phyloP scores from a whole-genome alignment of 2,797 vertebrate species.

The Halcyon leucocephala region DNA sequence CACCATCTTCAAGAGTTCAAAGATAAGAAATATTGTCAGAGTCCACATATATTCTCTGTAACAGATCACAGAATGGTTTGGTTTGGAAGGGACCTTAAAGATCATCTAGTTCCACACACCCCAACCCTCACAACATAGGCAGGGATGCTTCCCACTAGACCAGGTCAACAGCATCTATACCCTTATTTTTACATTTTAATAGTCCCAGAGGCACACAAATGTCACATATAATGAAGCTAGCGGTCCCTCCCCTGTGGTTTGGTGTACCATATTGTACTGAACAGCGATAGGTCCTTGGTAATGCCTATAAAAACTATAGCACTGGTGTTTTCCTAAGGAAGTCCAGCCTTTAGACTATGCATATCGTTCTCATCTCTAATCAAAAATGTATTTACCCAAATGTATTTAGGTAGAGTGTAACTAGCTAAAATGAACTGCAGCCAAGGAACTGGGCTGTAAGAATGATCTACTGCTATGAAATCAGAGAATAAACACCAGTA shows the following conservation, averaged over 20 bases:
- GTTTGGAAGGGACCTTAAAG: no score
- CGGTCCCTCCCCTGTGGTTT: not conserved
- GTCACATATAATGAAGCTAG: not conserved
- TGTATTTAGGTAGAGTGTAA: not conserved
- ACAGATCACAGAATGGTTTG: not conserved
- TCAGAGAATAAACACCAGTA: not conserved
- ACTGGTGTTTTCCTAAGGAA: not conserved
- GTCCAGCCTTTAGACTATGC: not conserved
- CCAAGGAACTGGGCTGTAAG: not conserved
- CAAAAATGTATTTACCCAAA: not conserved
- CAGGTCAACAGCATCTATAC: not conserved
- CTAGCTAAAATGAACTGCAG: not conserved
- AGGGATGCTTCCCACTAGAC: no score
- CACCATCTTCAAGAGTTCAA: not conserved
- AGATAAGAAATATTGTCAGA: not conserved
- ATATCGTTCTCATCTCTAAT: not conserved
- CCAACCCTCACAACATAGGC: no score
- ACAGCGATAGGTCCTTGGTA: not conserved
- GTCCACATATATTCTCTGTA: not conserved
- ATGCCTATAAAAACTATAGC: not conserved
- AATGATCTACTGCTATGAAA: not conserved
- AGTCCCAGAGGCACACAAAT: not conserved
- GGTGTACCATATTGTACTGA: not conserved
- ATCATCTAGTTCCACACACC: no score
- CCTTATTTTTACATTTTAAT: not conserved